Conservation (phyloP, 2,113 vertebrate genomes). For the Apteryx mantelli region DNA sequence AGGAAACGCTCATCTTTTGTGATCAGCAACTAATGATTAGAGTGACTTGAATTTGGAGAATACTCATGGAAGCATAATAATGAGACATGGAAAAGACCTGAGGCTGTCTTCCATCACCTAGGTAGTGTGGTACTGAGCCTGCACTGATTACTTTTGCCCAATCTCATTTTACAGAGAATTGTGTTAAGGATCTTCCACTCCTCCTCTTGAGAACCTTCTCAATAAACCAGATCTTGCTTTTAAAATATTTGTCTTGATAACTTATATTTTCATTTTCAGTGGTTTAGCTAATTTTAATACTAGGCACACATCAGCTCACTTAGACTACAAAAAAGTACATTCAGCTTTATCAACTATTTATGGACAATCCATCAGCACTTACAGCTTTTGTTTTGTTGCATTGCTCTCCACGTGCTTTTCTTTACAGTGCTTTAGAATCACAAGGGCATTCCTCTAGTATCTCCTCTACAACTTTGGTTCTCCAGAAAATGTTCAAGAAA, state of each 20-base stretch:
- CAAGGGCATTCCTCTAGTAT: background rate
- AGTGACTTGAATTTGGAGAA: slow-evolving; percentile 36
- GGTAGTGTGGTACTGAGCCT: background rate
- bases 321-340: background rate
- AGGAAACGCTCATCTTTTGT: slow-evolving; percentile 6
- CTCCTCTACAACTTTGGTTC: background rate
- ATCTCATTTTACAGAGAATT: background rate
- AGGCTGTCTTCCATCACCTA: slow-evolving; percentile 1
- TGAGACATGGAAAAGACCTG: background rate
- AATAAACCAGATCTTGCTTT: background rate
- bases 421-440: background rate
- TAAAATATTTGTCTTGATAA: background rate
- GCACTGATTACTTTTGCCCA: background rate
- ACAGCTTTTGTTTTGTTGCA: background rate
- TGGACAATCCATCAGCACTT: background rate
- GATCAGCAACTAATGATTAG: slow-evolving; percentile 2
- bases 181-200: background rate
- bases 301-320: background rate
- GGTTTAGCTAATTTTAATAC: background rate
- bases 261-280: background rate
- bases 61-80: slow-evolving; percentile 18
- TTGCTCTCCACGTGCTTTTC: background rate
- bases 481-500: slow-evolving; percentile 16
- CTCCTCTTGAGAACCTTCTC: background rate
- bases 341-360: slow-evolving; percentile 39